Evolutionary conservation across 2,113 vertebrate species (phyloP), one percentile per base, ranked within the genome.

Genomic region (Vulpes lagopus): DNA sequence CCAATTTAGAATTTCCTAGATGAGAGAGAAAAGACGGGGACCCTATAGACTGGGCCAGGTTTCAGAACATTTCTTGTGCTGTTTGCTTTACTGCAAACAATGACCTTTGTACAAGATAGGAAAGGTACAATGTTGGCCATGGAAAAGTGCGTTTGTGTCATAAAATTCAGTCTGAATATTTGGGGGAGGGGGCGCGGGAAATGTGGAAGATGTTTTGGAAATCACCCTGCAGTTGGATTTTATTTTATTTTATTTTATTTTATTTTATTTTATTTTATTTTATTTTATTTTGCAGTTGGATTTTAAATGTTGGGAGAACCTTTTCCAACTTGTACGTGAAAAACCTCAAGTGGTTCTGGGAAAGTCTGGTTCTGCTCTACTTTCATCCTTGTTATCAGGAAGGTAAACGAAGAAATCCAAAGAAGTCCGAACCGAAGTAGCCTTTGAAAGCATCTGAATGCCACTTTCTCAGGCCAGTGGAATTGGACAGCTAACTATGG

Each of bases 1-100:
- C 94, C 97, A 94, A 92, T 97, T 96, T 96, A 88, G 86, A 69
- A 97, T 97, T 95, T 97, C 80, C 95, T 95, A 94, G 69, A 96
- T 84, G 94, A 97, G 89, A 94, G 64, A 89, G 69, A 71, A 90
- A 97, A 97, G 74, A 92, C 64, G 65, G 76, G 76, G 94, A 88
- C 95, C 96, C 74, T 43, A 90, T 8, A 80, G 60, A 55, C 30
- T n/a, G 35, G 62, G 23, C 81, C 32, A 65, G 60, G 49, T 71
- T 95, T 93, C 85, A 85, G 81, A 91, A 90, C 65, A 82, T 87
- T 87, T 84, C 74, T 83, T 74, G 43, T 57, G 94, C n/a, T 88
- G 74, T 91, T 94, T 0, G 2, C 55, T 92, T 96, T 60, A 73
- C 27, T 88, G 59, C 88, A 96, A 96, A 91, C 82, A 93, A 91